Conservation (phyloP, 2,797 vertebrate species). For the Spinus olivaceus region DNA sequence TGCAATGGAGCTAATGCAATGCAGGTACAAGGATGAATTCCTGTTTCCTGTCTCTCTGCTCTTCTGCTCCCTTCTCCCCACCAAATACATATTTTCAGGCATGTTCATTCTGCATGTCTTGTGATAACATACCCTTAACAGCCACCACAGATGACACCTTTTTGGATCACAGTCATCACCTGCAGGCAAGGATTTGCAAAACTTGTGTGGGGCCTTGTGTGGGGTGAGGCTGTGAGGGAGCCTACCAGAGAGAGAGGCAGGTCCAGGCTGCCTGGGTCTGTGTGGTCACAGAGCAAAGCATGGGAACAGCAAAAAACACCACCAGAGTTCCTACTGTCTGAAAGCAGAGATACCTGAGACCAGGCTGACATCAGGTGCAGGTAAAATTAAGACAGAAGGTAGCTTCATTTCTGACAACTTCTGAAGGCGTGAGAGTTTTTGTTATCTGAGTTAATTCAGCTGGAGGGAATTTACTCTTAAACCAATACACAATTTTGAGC, state of each 20-base stretch:
- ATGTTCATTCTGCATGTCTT: not conserved
- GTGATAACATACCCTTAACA: not conserved
- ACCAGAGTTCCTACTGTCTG: not conserved
- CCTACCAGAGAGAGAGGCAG: not conserved
- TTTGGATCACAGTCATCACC: not conserved
- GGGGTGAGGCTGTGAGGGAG: not conserved
- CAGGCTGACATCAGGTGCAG: not conserved
- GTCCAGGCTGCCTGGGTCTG: not conserved
- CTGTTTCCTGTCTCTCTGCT: fast-evolving
- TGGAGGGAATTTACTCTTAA: not conserved
- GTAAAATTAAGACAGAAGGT: not conserved
- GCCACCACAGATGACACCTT: not conserved
- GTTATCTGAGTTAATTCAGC: not conserved
- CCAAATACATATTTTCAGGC: not conserved
- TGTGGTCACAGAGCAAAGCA: fast-evolving
- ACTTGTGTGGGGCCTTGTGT: fast-evolving
- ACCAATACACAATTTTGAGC: not conserved
- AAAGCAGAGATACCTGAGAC: not conserved
- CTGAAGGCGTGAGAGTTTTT: not conserved
- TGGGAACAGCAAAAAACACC: not conserved
- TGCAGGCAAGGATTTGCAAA: not conserved
- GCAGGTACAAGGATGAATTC: not conserved
- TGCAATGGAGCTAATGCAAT: not conserved
- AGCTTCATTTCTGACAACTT: not conserved
- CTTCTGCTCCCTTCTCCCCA: not conserved